Evolutionary conservation across 2,113 vertebrate species (phyloP), one percentile per base, ranked within the genome.

Genomic region (Sturnira hondurensis): DNA sequence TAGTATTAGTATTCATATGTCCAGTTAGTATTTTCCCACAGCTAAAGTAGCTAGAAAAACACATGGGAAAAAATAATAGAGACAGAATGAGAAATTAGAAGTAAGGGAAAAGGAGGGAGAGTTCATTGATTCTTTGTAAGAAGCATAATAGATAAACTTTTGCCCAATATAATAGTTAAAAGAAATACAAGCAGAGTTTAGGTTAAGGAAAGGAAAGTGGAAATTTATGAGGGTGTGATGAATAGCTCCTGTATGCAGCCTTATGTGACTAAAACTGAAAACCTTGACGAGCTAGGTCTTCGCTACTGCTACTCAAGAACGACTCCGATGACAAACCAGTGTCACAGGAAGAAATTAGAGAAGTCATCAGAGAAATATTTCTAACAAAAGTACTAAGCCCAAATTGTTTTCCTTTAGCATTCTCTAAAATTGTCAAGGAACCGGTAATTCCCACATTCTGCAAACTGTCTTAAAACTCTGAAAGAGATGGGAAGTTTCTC

Each of bases 341-440:
- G 52, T 77, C 56, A 4, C 74, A 73, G 14, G 26, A 89, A 89
- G 63, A 92, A 70, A 70, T 11, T 50, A 15, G 78, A 71, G 71
- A 73, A 88, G n/a, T 22, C n/a, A 4, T 86, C 77, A 83, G 80
- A 94, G n/a, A 91, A 36, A n/a, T 87, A 68, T 77, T 95, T 92
- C 50, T 36, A 88, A 36, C 12, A 76, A 84, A 89, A 90, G 13
- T 43, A 47, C 38, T 24, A 45, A 83, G 47, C 28, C 33, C 36
- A n/a, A 89, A 8, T 80, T 93, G 47, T 56, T 90, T 77, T 87
- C 78, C 58, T 19, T 45, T 80, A 45, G 38, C 17, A 36, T 41
- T 85, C 17, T 24, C 47, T 89, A 41, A 82, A n/a, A 33, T 24
- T 65, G 36, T 50, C 26, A 78, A 47, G 41, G 7, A 86, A 54